Conservation (phyloP, 2,113 vertebrate species). For the Oceanites oceanicus region DNA sequence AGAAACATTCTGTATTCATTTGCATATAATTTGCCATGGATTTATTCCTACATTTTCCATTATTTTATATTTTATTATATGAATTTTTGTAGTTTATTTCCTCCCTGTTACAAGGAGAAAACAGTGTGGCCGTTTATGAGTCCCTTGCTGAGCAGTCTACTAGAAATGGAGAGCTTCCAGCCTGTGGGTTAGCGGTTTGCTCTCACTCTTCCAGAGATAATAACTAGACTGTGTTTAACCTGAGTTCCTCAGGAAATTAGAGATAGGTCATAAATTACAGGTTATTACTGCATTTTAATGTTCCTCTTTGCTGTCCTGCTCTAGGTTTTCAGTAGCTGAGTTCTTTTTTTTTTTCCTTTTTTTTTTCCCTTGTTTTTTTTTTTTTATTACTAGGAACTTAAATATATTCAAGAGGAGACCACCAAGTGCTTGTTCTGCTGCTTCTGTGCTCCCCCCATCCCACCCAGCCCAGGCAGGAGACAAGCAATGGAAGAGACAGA, state of each 20-base stretch:
- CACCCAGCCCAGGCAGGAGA: not conserved
- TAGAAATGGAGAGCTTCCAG: not conserved
- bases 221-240: not conserved
- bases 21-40: not conserved
- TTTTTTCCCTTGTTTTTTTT: not conserved
- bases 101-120: not conserved
- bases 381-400: not conserved
- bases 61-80: not conserved
- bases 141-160: not conserved
- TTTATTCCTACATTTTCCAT: not conserved
- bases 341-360: fast-evolving
- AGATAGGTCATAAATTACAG: not conserved
- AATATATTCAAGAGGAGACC: not conserved
- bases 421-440: not conserved
- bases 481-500: not conserved
- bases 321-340: not conserved
- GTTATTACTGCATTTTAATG: not conserved
- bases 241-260: not conserved
- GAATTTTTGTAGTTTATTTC: not conserved
- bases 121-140: not conserved
- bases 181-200: not conserved
- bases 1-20: not conserved
- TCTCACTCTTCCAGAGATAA: not conserved
- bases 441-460: not conserved
- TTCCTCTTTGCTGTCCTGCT: not conserved